These are phyloP conservation scores for Brassicogethes aeneus DNA, from an alignment of 2,888 invertebrate species.

Conservation along the genomic window DNA sequence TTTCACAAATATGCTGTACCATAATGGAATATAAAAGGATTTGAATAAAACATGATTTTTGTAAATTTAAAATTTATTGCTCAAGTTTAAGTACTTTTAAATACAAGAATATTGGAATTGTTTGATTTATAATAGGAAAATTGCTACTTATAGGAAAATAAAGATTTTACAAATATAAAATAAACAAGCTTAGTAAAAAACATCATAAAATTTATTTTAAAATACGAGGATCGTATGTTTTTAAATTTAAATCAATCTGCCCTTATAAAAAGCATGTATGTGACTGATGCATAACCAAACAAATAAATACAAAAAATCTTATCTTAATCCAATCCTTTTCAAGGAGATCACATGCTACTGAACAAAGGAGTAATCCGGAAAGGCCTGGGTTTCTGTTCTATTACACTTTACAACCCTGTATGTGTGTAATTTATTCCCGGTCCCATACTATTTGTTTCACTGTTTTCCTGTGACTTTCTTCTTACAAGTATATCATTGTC, in stretches of 20 bases:
- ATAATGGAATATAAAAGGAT: neutral
- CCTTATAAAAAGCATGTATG: no score
- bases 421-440: conserved; percentile 24
- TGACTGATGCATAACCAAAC: neutral
- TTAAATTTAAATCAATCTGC: no score
- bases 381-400: conserved; percentile 8
- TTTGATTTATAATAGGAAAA: no score
- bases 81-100: neutral
- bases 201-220: no score
- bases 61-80: neutral
- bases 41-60: conserved; percentile 1
- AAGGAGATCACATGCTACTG: conserved; percentile 7
- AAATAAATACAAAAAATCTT: neutral
- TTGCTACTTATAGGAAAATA: no score
- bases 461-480: neutral
- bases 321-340: conserved; percentile 1
- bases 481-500: conserved; percentile 1
- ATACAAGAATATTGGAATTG: no score
- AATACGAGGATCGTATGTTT: no score
- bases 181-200: no score
- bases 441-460: conserved; percentile 8
- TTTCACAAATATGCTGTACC: neutral
- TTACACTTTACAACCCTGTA: conserved; percentile 19
- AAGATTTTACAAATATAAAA: no score
- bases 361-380: conserved; percentile 20